Conservation (phyloP, 2,888 invertebrate species). For the Pachliopta kotzebuea region DNA sequence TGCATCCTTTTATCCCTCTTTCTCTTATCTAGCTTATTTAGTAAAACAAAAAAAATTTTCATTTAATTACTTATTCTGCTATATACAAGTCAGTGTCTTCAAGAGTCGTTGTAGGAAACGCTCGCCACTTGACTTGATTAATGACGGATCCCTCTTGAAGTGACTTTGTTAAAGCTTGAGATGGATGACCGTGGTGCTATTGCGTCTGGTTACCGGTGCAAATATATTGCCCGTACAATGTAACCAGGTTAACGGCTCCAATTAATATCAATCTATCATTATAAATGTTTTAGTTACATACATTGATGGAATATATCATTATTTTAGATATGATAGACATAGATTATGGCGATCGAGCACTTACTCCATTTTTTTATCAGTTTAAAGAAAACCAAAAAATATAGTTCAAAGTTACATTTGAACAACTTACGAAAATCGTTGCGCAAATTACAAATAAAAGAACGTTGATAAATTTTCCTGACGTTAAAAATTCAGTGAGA, state of each 20-base stretch:
- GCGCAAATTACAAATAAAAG: no score
- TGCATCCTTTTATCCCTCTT: no score
- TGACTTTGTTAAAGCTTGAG: slow-evolving; percentile 13
- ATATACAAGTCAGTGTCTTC: slow-evolving; percentile 14
- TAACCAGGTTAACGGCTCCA: background rate
- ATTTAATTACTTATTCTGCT: no score
- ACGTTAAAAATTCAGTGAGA: no score
- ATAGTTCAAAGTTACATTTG: no score
- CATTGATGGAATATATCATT: background rate
- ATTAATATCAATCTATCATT: slow-evolving; percentile 3
- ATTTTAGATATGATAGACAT: no score
- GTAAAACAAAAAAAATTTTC: no score
- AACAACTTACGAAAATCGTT: no score
- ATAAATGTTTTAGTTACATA: background rate
- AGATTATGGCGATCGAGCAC: background rate
- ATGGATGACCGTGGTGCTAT: slow-evolving; percentile 17
- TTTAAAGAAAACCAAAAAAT: no score
- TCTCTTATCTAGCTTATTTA: no score
- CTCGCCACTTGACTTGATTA: slow-evolving; percentile 24
- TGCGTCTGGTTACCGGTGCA: slow-evolving; percentile 8
- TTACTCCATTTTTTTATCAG: background rate
- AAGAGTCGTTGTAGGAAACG: slow-evolving; percentile 14
- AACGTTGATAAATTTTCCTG: no score
- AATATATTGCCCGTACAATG: slow-evolving; percentile 16
- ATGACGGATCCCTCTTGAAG: slow-evolving; percentile 19